Evolutionary conservation across 2,113 vertebrate genomes (phyloP).

Genomic region (Cricetomys ansorgei): DNA sequence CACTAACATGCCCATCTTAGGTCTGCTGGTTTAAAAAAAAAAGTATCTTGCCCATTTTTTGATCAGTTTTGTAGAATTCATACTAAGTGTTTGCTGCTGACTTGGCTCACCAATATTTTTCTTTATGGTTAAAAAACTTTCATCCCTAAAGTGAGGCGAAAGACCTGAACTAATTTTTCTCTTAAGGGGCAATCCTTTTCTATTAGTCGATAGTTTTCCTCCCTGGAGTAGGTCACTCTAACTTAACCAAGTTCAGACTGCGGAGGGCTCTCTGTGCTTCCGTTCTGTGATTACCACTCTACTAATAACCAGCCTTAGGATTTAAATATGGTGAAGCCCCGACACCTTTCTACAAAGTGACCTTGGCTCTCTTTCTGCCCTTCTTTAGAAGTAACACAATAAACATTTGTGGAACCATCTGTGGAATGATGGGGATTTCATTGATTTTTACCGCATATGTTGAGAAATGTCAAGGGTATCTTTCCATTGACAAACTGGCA

Average conservation of each 20-base stretch:
- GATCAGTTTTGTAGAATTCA: neutral
- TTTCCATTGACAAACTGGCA: neutral
- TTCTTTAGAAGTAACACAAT: neutral
- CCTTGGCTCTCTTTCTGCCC: neutral
- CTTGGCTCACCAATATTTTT: neutral
- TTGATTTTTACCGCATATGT: neutral
- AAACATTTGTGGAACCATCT: neutral
- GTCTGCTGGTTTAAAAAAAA: neutral
- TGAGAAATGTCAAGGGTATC: neutral
- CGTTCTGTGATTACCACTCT: fast-evolving
- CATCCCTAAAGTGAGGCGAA: neutral
- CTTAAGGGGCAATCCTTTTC: neutral
- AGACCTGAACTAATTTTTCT: neutral
- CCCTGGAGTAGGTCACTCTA: neutral
- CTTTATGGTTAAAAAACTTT: neutral
- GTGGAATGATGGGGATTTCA: neutral
- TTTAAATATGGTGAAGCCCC: neutral
- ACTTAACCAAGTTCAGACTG: fast-evolving
- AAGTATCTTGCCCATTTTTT: neutral
- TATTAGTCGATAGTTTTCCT: neutral
- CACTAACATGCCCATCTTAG: neutral
- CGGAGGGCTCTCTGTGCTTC: too few relatives aligned
- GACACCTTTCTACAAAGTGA: neutral
- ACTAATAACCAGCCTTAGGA: neutral
- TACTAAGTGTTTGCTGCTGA: neutral